Base-by-base conservation (phyloP, 2,797 vertebrate genomes). In the Hoplostethus mediterraneus region DNA sequence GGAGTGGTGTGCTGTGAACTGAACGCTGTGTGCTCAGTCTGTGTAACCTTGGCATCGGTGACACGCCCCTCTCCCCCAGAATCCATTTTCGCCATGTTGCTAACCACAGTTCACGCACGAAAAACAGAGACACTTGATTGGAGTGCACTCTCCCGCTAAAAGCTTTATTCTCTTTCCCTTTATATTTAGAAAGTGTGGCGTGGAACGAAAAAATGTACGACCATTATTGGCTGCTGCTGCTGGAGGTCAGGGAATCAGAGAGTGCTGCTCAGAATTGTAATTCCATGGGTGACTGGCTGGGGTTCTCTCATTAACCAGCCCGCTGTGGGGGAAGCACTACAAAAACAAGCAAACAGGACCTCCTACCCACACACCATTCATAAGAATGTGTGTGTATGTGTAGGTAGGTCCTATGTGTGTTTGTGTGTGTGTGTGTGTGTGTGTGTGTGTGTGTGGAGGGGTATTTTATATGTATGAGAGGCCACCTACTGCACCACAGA, bases 311-410 rank as follows among this genome's bases (percentile, higher is more conserved):
- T 90, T 89, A 85, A 85, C 67, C 65, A 63, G 58, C 72, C 48
- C 63, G 63, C 73, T 66, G 89, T 83, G 70, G 75, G 73, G 73
- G 73, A 53, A 2, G 70, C 75, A 69, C 71, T 48, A 84, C 65
- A 84, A 82, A 83, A 87, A 86, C 84, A 91, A 87, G 74, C 51
- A 84, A 91, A 82, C 85, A 86, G 63, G 60, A 80, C 87, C 79
- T 80, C 76, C 84, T 77, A 73, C 89, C 84, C 88, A 90, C 90
- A 80, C 77, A 75, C 77, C 90, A 92, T 91, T 92, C 90, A 91
- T 80, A 84, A 89, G 79, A 59, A 54, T 42, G 4, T 48, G 52
- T 71, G 16, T 61, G 62, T 59, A 49, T 80, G 79, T 78, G 80
- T 76, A 71, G 77, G 79, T 36, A 38, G 72, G 21, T 21, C 9